Base-by-base conservation (phyloP, 2,888 invertebrate species). In the Ommatoiulus sabulosus region DNA sequence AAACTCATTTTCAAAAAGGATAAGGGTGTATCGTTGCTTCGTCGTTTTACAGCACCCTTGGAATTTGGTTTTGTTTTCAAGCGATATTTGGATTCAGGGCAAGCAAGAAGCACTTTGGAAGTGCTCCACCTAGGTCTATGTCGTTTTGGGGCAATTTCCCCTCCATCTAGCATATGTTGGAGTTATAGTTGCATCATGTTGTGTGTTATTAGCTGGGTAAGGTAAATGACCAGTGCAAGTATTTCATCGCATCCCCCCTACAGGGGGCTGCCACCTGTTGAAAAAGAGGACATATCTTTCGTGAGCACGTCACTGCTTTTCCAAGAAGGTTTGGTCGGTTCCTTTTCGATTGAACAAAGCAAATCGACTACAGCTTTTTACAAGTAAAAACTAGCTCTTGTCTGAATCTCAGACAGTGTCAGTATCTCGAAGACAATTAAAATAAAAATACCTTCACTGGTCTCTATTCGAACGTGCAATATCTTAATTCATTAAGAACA, bases 51-150 rank as follows among this genome's bases (percentile, higher is more conserved):
- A 43, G 80, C 80, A 80, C 80, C 35, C 80, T 80, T 80, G 80
- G 80, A 80, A 80, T 80, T 80, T 35, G 80, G 35, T 80, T 80
- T 80, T 80, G 80, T 80, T 80, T 80, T 80, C 80, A 80, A 12
- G 35, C 12, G 12, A 80, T 43, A 35, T 80, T 80, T 80, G 80
- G 12, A 80, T 80, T 80, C 80, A 80, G 80, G 80, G 80, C 80
- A 80, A 10, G 72, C 72, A 24, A 24, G 72, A 24, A 2, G 24
- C 24, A 63, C 63, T 63, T 63, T 17, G 63, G 20, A 63, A 72
- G 80, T 43, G 35, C 80, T 80, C 80, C 80, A 80, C 80, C 80
- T 80, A 80, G 80, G 80, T 80, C 80, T 80, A 80, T 80, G 80
- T 80, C 80, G 35, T 43, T 80, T 35, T 80, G 35, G 24, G 80